These are phyloP conservation scores for Oreochromis niloticus DNA, from an alignment of 2,113 vertebrate genomes.

Conservation along the genomic window DNA sequence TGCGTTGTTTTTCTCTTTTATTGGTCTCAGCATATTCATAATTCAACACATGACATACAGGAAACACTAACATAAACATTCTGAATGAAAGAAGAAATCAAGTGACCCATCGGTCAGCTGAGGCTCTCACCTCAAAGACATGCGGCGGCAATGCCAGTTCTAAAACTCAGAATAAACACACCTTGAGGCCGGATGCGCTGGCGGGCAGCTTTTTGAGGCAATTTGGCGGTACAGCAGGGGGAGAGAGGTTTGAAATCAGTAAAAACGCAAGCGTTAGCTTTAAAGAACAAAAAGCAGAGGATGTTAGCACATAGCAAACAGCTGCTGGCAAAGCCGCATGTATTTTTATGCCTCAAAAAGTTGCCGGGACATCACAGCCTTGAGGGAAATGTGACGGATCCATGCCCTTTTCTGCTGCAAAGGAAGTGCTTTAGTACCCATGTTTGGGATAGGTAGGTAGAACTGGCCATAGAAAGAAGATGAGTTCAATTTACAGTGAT, in stretches of 20 bases:
- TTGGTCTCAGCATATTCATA: slow-evolving; percentile 70
- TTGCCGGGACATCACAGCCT: background rate
- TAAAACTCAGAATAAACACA: slow-evolving; percentile 36
- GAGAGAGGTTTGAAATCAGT: background rate
- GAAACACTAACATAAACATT: slow-evolving; percentile 71
- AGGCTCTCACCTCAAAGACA: slow-evolving; percentile 55
- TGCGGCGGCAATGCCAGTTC: slow-evolving; percentile 51
- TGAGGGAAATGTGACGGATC: background rate
- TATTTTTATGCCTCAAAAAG: slow-evolving; percentile 21
- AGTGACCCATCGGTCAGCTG: slow-evolving; percentile 31
- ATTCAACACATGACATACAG: slow-evolving; percentile 73
- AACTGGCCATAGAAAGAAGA: slow-evolving; percentile 54
- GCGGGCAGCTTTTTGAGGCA: slow-evolving; percentile 29
- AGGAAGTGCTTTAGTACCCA: slow-evolving; percentile 40
- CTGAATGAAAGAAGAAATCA: slow-evolving; percentile 65
- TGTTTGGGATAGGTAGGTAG: slow-evolving; percentile 30
- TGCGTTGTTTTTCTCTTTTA: background rate
- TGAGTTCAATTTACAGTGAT: slow-evolving; percentile 62
- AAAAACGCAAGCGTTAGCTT: background rate
- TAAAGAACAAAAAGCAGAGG: background rate
- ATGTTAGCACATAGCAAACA: background rate
- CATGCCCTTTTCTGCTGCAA: slow-evolving; percentile 46
- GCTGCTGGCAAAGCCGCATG: background rate
- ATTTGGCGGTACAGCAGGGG: background rate
- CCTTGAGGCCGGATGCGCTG: background rate